Conservation (phyloP, 2,888 invertebrate species). For the Agapetus fuscipes region DNA sequence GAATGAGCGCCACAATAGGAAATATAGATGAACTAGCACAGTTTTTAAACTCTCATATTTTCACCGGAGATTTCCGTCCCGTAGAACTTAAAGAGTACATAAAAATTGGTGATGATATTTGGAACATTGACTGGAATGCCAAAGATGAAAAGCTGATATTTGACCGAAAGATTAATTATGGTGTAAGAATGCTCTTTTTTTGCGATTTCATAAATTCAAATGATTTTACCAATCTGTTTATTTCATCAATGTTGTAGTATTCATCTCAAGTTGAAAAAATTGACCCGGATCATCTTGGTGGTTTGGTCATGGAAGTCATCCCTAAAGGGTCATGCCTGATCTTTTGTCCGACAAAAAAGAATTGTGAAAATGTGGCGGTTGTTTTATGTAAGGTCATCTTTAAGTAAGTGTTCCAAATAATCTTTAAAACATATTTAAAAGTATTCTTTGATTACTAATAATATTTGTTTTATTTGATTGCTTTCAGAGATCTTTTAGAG, state of each 20-base stretch:
- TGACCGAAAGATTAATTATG: slow-evolving; percentile 41
- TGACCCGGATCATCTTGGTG: slow-evolving; percentile 76
- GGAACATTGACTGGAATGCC: slow-evolving; percentile 43
- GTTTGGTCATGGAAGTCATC: slow-evolving; percentile 70
- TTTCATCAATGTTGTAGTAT: slow-evolving; percentile 39
- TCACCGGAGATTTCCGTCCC: slow-evolving; percentile 79
- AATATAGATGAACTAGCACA: slow-evolving; percentile 72
- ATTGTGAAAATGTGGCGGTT: slow-evolving; percentile 83
- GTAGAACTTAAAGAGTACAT: slow-evolving; percentile 76
- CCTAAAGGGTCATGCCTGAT: slow-evolving; percentile 74
- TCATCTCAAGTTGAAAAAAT: slow-evolving; percentile 43
- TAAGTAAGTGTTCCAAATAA: slow-evolving; percentile 25
- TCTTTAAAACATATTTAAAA: background rate
- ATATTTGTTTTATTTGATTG: slow-evolving; percentile 11
- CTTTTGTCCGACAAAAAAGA: slow-evolving; percentile 88
- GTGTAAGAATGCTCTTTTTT: slow-evolving; percentile 27
- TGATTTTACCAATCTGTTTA: slow-evolving; percentile 6
- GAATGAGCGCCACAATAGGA: slow-evolving; percentile 96
- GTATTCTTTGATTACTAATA: background rate
- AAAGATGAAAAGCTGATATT: slow-evolving; percentile 37
- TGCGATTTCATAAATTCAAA: slow-evolving; percentile 18
- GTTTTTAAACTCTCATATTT: slow-evolving; percentile 77
- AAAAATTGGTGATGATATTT: slow-evolving; percentile 56
- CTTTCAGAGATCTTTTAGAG: slow-evolving; percentile 43
- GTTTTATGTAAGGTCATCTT: slow-evolving; percentile 59